Base-by-base conservation (phyloP, 2,113 vertebrate genomes). In the Sturnira hondurensis region DNA sequence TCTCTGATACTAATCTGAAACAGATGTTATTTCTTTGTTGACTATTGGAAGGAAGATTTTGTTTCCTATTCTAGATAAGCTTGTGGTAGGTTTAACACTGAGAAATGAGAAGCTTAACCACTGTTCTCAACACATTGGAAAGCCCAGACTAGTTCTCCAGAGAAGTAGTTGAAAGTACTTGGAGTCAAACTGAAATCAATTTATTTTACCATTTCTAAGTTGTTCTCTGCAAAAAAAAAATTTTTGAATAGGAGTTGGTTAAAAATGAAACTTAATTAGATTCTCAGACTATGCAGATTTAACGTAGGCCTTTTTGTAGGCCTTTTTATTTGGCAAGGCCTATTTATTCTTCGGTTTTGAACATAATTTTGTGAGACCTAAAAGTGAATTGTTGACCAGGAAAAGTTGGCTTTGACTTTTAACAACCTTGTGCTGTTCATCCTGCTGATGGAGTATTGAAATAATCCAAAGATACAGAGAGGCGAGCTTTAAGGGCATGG, bases 321-420 rank as follows among this genome's bases (percentile, higher is more conserved):
- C 86, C 70, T 84, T 94, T 33, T 7, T 95, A 67, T 92, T 47
- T 90, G 41, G 45, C 65, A 95, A 92, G 47, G 31, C 41, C 7
- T 91, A 91, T 97, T 96, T 95, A 85, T 80, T 86, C 38, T 83
- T 97, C 94, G 70, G 43, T 86, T 96, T 95, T 93, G 56, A 87
- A 96, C 87, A 87, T 96, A 89, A 90, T 91, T 94, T 93, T 94
- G 31, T 94, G 58, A 95, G 70, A 86, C 12, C 7, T 92, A n/a
- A 47, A 91, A 45, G 41, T 95, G 47, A 89, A 63, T 80, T 93
- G 10, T 90, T 94, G 74, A 83, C n/a, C 5, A 70, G 74, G 24
- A 91, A 78, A 85, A 80, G 6, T 84, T 92, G 92, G 74, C 47
- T 87, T 86, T 92, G 36, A 52, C 71, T 82, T 92, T 92, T 94